Evolutionary conservation across 1,140 invertebrate species (phyloP).

Genomic region (Ridgeia piscesae): DNA sequence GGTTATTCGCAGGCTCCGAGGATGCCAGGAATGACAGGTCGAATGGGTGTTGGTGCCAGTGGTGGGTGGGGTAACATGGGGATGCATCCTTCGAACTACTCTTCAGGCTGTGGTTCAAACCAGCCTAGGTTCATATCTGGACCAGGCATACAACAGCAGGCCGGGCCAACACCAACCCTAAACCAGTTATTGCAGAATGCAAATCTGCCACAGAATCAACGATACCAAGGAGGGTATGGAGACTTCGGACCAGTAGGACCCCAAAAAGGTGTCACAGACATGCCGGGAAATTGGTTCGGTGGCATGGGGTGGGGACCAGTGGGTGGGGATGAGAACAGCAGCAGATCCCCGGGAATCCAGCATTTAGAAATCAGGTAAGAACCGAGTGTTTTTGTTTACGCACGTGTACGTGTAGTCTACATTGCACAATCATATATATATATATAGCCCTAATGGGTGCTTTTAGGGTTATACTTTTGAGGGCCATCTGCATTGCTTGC

Average conservation of each 20-base stretch:
- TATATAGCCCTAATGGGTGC: background rate
- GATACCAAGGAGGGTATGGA: slow-evolving; percentile 21
- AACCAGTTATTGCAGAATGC: slow-evolving; percentile 83
- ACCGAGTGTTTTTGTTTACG: background rate
- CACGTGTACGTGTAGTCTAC: background rate
- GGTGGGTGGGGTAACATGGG: slow-evolving; percentile 27
- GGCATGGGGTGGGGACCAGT: slow-evolving; percentile 23
- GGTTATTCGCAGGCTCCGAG: slow-evolving; percentile 41
- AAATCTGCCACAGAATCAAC: slow-evolving; percentile 60
- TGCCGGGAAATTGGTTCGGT: background rate
- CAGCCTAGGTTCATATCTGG: slow-evolving; percentile 59
- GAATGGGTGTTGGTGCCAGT: slow-evolving; percentile 39
- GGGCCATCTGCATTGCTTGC: background rate
- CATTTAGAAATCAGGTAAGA: slow-evolving; percentile 10
- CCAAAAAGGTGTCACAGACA: slow-evolving; percentile 4
- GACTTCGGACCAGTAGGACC: background rate
- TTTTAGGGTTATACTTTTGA: background rate
- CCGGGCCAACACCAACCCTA: slow-evolving; percentile 81
- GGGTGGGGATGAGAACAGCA: slow-evolving; percentile 39
- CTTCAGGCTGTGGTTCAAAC: slow-evolving; percentile 32
- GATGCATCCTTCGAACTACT: slow-evolving; percentile 39
- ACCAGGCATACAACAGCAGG: slow-evolving; percentile 70
- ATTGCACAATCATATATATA: background rate
- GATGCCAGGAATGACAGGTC: slow-evolving; percentile 32
- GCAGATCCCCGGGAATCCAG: slow-evolving; percentile 35